These are phyloP conservation scores for Aproaerema taeniolella DNA, from an alignment of 2,888 invertebrate species.

Conservation along the genomic window DNA sequence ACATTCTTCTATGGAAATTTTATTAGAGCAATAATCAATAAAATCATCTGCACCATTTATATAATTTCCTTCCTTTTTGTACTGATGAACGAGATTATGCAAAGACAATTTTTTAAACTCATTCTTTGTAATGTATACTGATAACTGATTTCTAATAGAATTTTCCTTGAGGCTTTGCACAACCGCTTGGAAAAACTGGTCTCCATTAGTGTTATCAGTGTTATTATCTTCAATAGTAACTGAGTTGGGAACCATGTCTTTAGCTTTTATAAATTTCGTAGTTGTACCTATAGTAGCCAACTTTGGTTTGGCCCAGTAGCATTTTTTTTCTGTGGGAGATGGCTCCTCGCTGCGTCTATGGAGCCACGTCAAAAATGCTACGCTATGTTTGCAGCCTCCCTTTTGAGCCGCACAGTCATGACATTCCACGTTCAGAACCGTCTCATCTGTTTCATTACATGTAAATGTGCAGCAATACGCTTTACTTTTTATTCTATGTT, in stretches of 20 bases:
- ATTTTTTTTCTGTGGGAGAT: constrained; percentile 15
- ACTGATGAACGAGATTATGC: constrained; percentile 2
- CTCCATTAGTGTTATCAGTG: not conserved
- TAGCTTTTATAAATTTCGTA: constrained; percentile 17
- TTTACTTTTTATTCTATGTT: no score
- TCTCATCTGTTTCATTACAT: no score
- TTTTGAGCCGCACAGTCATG: no score
- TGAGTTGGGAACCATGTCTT: constrained; percentile 5
- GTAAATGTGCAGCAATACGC: no score
- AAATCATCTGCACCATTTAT: constrained; percentile 7
- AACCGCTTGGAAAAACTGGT: constrained; percentile 6
- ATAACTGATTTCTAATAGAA: constrained; percentile 3
- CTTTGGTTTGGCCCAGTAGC: constrained; percentile 22
- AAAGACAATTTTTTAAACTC: constrained; percentile 2
- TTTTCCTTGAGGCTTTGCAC: not conserved
- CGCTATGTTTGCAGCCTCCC: constrained; percentile 19
- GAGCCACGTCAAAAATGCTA: constrained; percentile 22
- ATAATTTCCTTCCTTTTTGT: not conserved
- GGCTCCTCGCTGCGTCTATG: constrained; percentile 22
- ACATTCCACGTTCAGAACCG: no score
- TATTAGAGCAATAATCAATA: constrained; percentile 4
- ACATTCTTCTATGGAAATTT: constrained; percentile 7
- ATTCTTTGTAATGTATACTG: not conserved
- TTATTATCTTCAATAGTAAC: not conserved
- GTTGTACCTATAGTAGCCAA: constrained; percentile 16